phyloP scores from a whole-genome alignment of 2,888 invertebrate genomes.

The Pasiphila rectangulata region DNA sequence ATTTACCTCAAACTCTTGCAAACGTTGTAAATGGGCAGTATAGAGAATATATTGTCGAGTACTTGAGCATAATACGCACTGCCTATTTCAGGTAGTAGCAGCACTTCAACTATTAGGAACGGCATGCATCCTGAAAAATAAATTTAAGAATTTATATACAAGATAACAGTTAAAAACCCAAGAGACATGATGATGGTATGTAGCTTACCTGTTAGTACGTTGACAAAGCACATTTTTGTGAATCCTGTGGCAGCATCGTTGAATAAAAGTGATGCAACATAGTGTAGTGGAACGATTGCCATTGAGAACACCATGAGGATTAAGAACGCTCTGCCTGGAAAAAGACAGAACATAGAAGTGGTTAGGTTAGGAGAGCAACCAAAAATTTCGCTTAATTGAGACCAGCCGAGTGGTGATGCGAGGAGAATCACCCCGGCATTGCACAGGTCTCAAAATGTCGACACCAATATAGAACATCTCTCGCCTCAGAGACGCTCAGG shows the following conservation, averaged over 20 bases:
- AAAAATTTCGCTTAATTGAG: too few species aligned
- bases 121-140: conserved; percentile 84
- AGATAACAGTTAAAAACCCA: background rate
- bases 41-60: conserved; percentile 86
- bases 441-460: too few species aligned
- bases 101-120: conserved; percentile 85
- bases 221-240: conserved; percentile 87
- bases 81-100: conserved; percentile 83
- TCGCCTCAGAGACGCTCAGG: too few species aligned
- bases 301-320: conserved; percentile 85
- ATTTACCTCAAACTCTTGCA: conserved; percentile 69
- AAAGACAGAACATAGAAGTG: too few species aligned
- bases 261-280: conserved; percentile 86
- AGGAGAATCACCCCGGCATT: too few species aligned
- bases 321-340: conserved; percentile 81
- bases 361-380: too few species aligned
- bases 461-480: too few species aligned
- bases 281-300: conserved; percentile 86
- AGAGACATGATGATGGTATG: background rate
- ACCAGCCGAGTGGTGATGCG: too few species aligned
- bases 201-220: conserved; percentile 79
- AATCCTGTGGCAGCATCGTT: conserved; percentile 88
- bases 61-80: conserved; percentile 81
- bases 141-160: background rate
- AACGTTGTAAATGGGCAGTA: conserved; percentile 83